These are phyloP conservation scores for Cryptotermes secundus DNA, from an alignment of 1,140 invertebrate species.

Conservation along the genomic window DNA sequence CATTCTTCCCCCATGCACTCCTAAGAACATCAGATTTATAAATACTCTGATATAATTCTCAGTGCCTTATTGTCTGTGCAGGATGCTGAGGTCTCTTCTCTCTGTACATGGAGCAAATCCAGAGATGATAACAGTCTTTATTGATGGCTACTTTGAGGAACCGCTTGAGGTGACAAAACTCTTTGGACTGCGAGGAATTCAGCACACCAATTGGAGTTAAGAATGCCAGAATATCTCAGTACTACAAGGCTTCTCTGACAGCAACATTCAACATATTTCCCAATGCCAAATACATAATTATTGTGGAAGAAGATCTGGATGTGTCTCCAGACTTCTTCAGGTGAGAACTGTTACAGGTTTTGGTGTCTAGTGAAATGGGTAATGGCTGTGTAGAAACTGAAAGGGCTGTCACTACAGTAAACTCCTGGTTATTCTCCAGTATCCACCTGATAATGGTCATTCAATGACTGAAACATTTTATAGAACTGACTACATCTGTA, in stretches of 20 bases:
- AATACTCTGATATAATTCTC: too few relatives aligned
- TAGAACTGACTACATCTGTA: too few relatives aligned
- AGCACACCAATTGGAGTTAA: slow-evolving; percentile 57
- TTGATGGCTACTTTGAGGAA: slow-evolving; percentile 69
- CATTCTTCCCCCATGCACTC: too few relatives aligned
- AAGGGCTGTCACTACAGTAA: too few relatives aligned
- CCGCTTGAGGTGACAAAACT: slow-evolving; percentile 62
- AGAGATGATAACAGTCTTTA: slow-evolving; percentile 64
- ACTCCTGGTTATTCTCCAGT: too few relatives aligned
- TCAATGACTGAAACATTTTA: too few relatives aligned
- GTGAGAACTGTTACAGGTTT: slow-evolving; percentile 42
- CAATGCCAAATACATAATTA: slow-evolving; percentile 60
- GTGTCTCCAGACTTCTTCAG: slow-evolving; percentile 65
- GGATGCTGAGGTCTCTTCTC: slow-evolving; percentile 61
- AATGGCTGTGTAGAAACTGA: too few relatives aligned
- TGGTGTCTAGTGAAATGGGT: too few relatives aligned
- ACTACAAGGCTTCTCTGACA: slow-evolving; percentile 67
- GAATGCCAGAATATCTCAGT: slow-evolving; percentile 63
- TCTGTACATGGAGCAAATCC: slow-evolving; percentile 59
- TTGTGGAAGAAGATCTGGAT: slow-evolving; percentile 68
- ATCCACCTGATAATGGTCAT: too few relatives aligned
- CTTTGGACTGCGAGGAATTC: slow-evolving; percentile 58
- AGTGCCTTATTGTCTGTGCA: slow-evolving; percentile 37
- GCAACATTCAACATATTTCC: slow-evolving; percentile 66
- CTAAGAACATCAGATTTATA: too few relatives aligned